Conservation (phyloP, 2,113 vertebrate genomes). For the Climacteris rufus region DNA sequence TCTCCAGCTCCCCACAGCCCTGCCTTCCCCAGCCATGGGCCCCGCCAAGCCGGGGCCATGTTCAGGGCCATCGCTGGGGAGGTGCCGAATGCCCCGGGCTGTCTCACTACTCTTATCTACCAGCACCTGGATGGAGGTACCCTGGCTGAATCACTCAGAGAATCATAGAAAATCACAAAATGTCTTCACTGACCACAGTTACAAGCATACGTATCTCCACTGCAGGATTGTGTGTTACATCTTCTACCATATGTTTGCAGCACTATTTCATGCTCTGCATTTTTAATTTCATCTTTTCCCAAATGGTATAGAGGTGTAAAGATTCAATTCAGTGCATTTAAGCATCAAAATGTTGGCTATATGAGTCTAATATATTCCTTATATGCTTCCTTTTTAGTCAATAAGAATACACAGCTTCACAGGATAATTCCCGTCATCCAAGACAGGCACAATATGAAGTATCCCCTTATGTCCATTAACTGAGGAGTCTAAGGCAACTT, state of each 20-base stretch:
- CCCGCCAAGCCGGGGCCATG: rapidly evolving
- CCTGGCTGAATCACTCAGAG: not conserved
- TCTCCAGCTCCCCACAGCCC: not conserved
- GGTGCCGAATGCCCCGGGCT: rapidly evolving
- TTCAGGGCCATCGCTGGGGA: not conserved
- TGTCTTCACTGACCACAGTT: not conserved
- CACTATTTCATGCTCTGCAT: not conserved
- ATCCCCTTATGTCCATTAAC: not conserved
- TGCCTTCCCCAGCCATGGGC: rapidly evolving
- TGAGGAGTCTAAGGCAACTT: not conserved
- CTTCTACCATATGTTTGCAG: not conserved
- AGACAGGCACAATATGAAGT: not conserved
- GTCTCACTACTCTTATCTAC: rapidly evolving
- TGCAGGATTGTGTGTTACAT: not conserved
- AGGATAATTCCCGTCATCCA: not conserved
- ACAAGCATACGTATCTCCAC: not conserved
- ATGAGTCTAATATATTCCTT: not conserved
- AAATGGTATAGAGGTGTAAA: not conserved
- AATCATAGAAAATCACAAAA: not conserved
- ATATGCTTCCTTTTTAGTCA: not conserved
- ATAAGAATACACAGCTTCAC: not conserved
- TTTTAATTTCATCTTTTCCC: not conserved
- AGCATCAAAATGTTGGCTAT: not conserved
- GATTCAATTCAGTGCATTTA: not conserved
- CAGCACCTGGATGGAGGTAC: not conserved